phyloP scores from a whole-genome alignment of 2,888 invertebrate genomes.

The Microdon myrmicae region DNA sequence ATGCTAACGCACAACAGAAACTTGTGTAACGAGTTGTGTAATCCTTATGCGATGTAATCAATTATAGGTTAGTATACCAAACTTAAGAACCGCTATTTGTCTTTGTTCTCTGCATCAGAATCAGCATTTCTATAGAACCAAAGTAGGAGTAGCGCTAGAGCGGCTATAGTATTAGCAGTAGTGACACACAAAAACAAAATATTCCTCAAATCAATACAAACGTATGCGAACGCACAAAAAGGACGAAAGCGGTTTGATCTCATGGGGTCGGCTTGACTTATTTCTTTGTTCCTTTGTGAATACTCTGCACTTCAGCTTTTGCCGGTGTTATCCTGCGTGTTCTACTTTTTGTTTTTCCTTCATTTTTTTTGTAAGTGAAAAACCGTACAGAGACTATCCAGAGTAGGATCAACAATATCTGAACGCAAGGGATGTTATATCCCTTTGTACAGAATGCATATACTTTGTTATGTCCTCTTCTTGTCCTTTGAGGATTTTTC shows the following conservation, averaged over 20 bases:
- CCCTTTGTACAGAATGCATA: conserved; percentile 27
- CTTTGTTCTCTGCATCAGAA: conserved; percentile 31
- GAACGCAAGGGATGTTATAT: conserved; percentile 19
- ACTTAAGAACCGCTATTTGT: conserved; percentile 46
- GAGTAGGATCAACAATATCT: conserved; percentile 28
- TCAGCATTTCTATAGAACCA: conserved; percentile 6
- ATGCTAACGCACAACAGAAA: conserved; percentile 13
- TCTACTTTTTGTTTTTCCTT: too few relatives aligned
- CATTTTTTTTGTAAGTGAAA: conserved; percentile 17
- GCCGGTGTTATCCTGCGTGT: conserved; percentile 26
- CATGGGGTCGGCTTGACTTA: conserved; percentile 28
- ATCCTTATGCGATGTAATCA: conserved; percentile 52
- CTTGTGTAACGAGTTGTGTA: conserved; percentile 48
- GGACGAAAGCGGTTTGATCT: conserved; percentile 44
- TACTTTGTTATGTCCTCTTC: conserved; percentile 16
- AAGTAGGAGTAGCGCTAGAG: background rate
- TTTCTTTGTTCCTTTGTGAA: conserved; percentile 2
- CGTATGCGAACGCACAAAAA: conserved; percentile 23
- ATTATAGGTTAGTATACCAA: conserved; percentile 51
- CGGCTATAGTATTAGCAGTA: conserved; percentile 2
- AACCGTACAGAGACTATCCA: conserved; percentile 13
- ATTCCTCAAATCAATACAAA: conserved; percentile 11
- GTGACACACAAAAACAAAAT: background rate
- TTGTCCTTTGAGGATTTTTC: conserved; percentile 4
- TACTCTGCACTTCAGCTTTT: conserved; percentile 16